Conservation (phyloP, 2,797 vertebrate genomes). For the Trematomus bernacchii region DNA sequence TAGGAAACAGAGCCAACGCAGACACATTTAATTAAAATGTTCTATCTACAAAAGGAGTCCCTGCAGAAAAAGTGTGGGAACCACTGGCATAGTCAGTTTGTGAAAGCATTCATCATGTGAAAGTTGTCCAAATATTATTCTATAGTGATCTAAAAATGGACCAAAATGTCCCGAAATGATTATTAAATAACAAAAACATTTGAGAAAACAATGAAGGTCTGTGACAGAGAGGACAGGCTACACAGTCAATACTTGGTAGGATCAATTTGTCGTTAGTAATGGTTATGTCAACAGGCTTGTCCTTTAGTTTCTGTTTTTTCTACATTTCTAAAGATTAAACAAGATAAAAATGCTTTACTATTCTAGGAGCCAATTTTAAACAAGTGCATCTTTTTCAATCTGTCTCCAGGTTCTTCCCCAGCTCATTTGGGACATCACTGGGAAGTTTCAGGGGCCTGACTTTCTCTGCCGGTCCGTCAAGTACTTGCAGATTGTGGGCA, state of each 20-base stretch:
- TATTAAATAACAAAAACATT: background rate
- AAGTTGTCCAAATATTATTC: background rate
- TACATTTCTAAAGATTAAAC: background rate
- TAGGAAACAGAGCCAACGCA: too few relatives aligned
- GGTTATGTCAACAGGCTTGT: background rate
- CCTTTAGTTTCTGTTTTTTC: background rate
- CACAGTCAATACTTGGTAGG: background rate
- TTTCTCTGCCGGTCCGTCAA: conserved; percentile 91
- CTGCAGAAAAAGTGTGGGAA: too few relatives aligned
- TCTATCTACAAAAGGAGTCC: too few relatives aligned
- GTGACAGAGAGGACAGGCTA: background rate
- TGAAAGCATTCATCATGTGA: background rate
- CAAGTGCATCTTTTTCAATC: conserved; percentile 3
- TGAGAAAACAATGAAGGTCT: background rate
- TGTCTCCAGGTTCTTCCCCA: conserved; percentile 93
- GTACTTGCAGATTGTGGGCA: conserved; percentile 97
- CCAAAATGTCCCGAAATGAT: background rate
- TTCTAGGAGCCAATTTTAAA: background rate
- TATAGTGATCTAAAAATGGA: background rate
- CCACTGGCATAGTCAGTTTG: background rate
- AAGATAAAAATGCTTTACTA: background rate
- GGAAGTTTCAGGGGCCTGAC: conserved; percentile 92
- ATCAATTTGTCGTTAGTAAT: background rate
- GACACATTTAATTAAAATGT: too few relatives aligned
- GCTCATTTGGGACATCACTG: conserved; percentile 96